These are phyloP conservation scores for Drosophila melanogaster DNA, from an alignment of 1,140 invertebrate genomes.

Conservation along the genomic window DNA sequence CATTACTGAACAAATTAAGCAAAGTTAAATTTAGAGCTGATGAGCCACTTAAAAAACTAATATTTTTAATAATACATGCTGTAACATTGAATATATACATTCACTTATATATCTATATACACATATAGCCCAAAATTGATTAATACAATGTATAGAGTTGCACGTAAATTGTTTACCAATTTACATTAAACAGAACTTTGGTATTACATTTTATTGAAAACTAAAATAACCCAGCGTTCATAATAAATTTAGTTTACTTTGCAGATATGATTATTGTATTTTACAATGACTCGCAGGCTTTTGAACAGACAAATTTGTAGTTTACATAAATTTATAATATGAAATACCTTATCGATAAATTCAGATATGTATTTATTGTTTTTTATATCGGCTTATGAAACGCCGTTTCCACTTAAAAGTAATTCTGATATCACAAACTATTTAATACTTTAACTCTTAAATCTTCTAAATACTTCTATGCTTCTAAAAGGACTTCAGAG, in stretches of 20 bases:
- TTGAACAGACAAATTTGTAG: not conserved
- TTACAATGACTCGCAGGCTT: not conserved
- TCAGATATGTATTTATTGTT: not conserved
- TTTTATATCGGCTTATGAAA: not conserved
- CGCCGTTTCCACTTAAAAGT: too few relatives aligned
- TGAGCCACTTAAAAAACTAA: too few relatives aligned
- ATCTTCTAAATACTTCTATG: too few relatives aligned
- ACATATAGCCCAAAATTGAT: not conserved
- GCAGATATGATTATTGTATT: not conserved
- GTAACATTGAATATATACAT: too few relatives aligned
- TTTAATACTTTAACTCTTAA: too few relatives aligned
- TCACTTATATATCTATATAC: not conserved
- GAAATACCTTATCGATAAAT: not conserved
- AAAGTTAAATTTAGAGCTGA: too few relatives aligned
- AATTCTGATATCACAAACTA: too few relatives aligned
- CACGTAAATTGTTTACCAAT: not conserved
- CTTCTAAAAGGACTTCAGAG: too few relatives aligned
- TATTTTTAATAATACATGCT: too few relatives aligned
- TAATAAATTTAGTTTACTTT: not conserved
- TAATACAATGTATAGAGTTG: not conserved
- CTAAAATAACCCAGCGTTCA: not conserved
- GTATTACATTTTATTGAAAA: not conserved
- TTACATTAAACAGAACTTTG: not conserved
- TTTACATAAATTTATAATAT: constrained; percentile 4
- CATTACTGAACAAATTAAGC: not conserved